Evolutionary conservation across 1,140 invertebrate species (phyloP), one percentile per base, ranked within the genome.

Genomic region (Dryas iulia): DNA sequence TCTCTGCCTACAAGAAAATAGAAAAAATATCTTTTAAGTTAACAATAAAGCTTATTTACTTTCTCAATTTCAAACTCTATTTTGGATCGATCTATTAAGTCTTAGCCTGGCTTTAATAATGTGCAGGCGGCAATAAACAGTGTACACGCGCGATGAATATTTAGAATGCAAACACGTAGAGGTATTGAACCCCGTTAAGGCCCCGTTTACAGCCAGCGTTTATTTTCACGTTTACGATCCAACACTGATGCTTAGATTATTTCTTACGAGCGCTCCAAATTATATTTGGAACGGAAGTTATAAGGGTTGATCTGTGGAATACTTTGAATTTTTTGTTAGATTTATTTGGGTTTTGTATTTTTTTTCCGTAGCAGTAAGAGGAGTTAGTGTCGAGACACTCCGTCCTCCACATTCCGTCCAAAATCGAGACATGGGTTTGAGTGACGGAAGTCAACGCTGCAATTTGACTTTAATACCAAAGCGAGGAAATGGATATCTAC

Each of bases 261-360:
- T 83, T 84, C 83, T 85, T 85, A 85, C 81, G 81, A 83, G 78
- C 79, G 61, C 52, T 63, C 69, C 71, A 72, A 73, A 77, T 82
- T 75, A 71, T 54, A 39, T 21, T 52, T 11, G 35, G 69, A n/a
- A 57, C 35, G 5, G 64, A 66, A 74, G 62, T 30, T 1, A 69
- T 53, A 63, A 56, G 64, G 25, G 23, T 12, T 33, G 12, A 28
- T 28, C 60, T 54, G 24, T 35, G 0, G 14, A 8, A 0, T 8
- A 2, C 18, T 47, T 10, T 47, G 39, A 2, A 18, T 10, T 0
- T 6, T 47, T 0, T 47, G 18, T 21, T 21, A 8, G 0, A 31
- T 10, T 2, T 1, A 3, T 28, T 28, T 28, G 2, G 6, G 6
- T 28, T 2, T 28, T 28, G 26, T 28, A 6, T 28, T 28, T 3